Base-by-base conservation (phyloP, 2,113 vertebrate genomes). In the Tragelaphus buxtoni region DNA sequence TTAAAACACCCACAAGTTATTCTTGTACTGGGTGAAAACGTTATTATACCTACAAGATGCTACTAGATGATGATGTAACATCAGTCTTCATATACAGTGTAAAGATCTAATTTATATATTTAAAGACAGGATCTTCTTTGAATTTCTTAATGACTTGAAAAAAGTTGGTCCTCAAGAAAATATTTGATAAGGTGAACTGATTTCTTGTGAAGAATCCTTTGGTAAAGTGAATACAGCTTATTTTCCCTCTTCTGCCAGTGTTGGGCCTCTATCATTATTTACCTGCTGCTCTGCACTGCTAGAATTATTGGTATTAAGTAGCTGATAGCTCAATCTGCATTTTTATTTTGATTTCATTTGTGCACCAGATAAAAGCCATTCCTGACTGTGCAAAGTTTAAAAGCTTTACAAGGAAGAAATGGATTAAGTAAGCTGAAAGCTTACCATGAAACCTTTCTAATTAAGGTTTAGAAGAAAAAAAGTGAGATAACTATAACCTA, bases 391-490 rank as follows among this genome's bases (percentile, higher is more conserved):
- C 30, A 81, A 92, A 92, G 35, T 97, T 92, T 88, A 72, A 92
- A 95, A 88, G 77, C 32, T 91, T 90, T 87, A 61, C 8, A 74
- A 85, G 42, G n/a, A 96, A 95, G 65, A 96, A 88, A 79, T 95
- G 56, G 89, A 96, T 96, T 93, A 93, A 49, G 45, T 88, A 95
- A 82, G 61, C 76, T 86, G 74, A 94, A 95, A 87, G 51, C 58
- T 96, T 65, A 51, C 60, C 32, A 88, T 22, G 61, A 94, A 96
- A 87, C 60, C 82, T 93, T 95, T 93, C 95, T 95, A 97, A 96
- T 98, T 97, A 96, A 96, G 88, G 22, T 92, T 92, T 72, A 88
- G 83, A 79, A 65, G 32, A 58, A 86, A 74, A 85, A 88, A 88
- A 77, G 91, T 95, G 95, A 93, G 69, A 95, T 91, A 92, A 95